Evolutionary conservation across 2,113 vertebrate species (phyloP).

Genomic region (Chaetodon trifascialis): DNA sequence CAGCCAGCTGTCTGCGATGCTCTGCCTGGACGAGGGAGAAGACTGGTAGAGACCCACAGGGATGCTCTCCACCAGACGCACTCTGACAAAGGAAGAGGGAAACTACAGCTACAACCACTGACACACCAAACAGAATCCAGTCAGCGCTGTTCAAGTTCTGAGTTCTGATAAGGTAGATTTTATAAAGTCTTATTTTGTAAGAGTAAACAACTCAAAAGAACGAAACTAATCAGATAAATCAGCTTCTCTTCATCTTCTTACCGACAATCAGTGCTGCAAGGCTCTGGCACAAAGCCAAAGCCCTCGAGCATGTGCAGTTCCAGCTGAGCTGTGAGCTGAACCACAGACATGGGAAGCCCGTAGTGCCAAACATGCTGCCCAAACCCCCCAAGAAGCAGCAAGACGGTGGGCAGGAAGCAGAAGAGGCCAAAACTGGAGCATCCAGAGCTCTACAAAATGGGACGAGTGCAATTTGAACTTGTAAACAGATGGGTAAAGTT

Average conservation of each 20-base stretch:
- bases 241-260: conserved; percentile 46
- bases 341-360: conserved; percentile 73
- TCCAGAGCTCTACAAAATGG: conserved; percentile 54
- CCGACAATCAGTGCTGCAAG: conserved; percentile 82
- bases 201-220: not conserved
- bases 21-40: conserved; percentile 46
- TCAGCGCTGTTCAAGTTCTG: too few species aligned
- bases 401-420: conserved; percentile 68
- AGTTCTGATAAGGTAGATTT: not conserved
- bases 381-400: conserved; percentile 77
- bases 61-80: conserved; percentile 84
- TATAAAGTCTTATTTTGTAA: not conserved
- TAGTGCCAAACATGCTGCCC: conserved; percentile 81
- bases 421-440: conserved; percentile 47
- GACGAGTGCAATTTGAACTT: not conserved
- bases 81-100: conserved; percentile 59
- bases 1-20: conserved; percentile 81
- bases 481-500: not conserved
- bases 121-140: not conserved
- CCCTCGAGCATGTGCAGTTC: conserved; percentile 79
- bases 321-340: conserved; percentile 75
- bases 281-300: conserved; percentile 56
- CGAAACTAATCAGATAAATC: not conserved
- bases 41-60: conserved; percentile 72
- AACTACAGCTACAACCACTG: not conserved